Percentiles rank a stretch among this genome's conserved stretches.
Conservation (phyloP, 2,888 invertebrate species). For the Augochlorella aurata region DNA sequence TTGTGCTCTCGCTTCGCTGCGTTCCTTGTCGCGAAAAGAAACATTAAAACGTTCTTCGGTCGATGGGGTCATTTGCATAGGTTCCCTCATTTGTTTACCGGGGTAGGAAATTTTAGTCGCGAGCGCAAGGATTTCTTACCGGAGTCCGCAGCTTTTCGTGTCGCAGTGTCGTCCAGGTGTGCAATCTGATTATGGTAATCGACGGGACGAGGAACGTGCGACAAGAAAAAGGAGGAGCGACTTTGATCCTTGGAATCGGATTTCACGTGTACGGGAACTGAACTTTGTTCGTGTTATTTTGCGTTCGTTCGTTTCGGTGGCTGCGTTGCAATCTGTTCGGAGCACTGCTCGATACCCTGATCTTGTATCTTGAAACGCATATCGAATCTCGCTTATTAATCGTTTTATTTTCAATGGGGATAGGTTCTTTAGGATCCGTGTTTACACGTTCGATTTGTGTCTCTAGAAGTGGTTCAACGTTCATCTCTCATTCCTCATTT, state of each 20-base stretch:
- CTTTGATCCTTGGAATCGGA: not conserved
- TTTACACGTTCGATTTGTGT: too few relatives aligned
- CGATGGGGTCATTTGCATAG: not conserved
- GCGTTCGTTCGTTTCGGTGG: not conserved
- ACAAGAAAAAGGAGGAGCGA: constrained; percentile 5
- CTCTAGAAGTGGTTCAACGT: too few relatives aligned
- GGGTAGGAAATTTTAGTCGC: not conserved
- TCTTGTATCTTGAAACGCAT: too few relatives aligned
- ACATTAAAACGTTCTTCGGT: not conserved
- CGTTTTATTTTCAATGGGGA: too few relatives aligned
- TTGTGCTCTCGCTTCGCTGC: not conserved
- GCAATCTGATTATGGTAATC: constrained; percentile 1
- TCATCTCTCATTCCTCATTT: too few relatives aligned
- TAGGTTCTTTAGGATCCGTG: too few relatives aligned
- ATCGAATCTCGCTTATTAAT: too few relatives aligned
- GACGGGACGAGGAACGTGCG: not conserved
- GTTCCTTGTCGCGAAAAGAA: not conserved
- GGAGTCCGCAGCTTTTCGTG: not conserved
- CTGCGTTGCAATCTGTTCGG: too few relatives aligned
- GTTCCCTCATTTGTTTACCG: not conserved
- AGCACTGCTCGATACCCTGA: too few relatives aligned
- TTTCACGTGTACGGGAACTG: not conserved
- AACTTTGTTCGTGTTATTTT: not conserved
- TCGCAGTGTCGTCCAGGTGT: not conserved
- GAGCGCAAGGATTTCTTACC: not conserved